Evolutionary conservation across 1,140 invertebrate genomes (phyloP).

Genomic region (Mactra quadrangularis): DNA sequence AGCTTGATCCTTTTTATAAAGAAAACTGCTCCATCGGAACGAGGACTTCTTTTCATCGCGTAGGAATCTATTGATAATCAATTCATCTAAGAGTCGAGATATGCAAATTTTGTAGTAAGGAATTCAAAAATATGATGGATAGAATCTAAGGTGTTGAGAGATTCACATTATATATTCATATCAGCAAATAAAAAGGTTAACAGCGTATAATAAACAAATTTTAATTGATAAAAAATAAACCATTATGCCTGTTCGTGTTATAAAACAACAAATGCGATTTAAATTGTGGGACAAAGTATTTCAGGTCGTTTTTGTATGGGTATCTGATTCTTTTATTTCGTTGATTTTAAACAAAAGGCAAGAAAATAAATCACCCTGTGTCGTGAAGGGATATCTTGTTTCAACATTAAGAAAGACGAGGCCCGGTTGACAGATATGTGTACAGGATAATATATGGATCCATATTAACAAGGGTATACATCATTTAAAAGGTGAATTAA

Average conservation of each 20-base stretch:
- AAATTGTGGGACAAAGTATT: constrained; percentile 51
- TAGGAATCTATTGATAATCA: constrained; percentile 25
- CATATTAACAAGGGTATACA: too few species aligned
- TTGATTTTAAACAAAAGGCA: constrained; percentile 34
- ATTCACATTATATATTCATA: constrained; percentile 41
- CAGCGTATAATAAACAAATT: constrained; percentile 27
- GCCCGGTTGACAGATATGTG: too few species aligned
- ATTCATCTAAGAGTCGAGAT: constrained; percentile 12
- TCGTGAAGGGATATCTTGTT: not conserved
- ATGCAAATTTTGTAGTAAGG: constrained; percentile 40
- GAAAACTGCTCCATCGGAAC: constrained; percentile 1
- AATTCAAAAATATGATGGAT: constrained; percentile 28
- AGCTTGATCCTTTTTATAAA: too few species aligned
- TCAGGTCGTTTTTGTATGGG: constrained; percentile 32
- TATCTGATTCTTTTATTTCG: constrained; percentile 40
- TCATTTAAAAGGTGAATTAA: too few species aligned
- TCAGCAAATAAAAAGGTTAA: constrained; percentile 34
- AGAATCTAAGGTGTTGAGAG: constrained; percentile 54
- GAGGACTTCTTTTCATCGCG: constrained; percentile 5
- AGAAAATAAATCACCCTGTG: constrained; percentile 49
- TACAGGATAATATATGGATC: too few species aligned
- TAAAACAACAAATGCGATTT: constrained; percentile 27
- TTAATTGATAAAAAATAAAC: constrained; percentile 45
- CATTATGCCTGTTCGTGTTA: constrained; percentile 42
- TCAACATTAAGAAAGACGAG: too few species aligned